Evolutionary conservation across 2,797 vertebrate species (phyloP), one percentile per base, ranked within the genome.

Genomic region (Acanthiza pusilla): DNA sequence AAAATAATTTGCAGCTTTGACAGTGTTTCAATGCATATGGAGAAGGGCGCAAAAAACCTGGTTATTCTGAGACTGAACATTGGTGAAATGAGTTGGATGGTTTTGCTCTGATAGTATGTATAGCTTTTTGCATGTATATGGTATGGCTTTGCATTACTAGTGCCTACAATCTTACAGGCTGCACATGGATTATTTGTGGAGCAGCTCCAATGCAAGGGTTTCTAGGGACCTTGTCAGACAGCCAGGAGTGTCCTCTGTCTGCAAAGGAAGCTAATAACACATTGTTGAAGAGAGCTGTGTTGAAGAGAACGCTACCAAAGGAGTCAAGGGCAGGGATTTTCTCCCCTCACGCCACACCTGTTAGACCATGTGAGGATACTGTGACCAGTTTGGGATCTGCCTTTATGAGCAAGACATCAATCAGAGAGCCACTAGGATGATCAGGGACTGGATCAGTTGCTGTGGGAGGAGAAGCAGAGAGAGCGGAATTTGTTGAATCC

Each of bases 311-410:
- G 48, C 30, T 75, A 9, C 10, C 25, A 47, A 16, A 16, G 18
- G 2, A 2, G 36, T 26, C 1, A 1, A 34, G 8, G 18, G 5
- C 23, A 50, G 22, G 4, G 7, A 9, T 34, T 65, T n/a, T 34
- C 4, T 32, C 10, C 29, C 32, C 78, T 75, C 18, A 8, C 23
- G 30, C 16, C 1, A 4, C 9, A 16, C 2, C 50, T 57, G 5
- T n/a, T 40, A 68, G 13, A 38, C 18, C 4, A 11, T 13, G 2
- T 30, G 43, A 23, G 9, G 48, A 30, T 38, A 16, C 26, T 38
- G 27, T 2, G 7, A 34, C 5, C 3, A 13, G 13, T 61, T 48
- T 62, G 60, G 5, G 7, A 11, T 16, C 29, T 55, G 5, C 16
- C 12, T 18, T n/a, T n/a, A 53, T 0, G 2, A 45, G 7, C 10